Percentiles rank a stretch among this genome's conserved stretches.
phyloP scores from a whole-genome alignment of 1,140 invertebrate genomes.

The Ceratosolen fusciceps region DNA sequence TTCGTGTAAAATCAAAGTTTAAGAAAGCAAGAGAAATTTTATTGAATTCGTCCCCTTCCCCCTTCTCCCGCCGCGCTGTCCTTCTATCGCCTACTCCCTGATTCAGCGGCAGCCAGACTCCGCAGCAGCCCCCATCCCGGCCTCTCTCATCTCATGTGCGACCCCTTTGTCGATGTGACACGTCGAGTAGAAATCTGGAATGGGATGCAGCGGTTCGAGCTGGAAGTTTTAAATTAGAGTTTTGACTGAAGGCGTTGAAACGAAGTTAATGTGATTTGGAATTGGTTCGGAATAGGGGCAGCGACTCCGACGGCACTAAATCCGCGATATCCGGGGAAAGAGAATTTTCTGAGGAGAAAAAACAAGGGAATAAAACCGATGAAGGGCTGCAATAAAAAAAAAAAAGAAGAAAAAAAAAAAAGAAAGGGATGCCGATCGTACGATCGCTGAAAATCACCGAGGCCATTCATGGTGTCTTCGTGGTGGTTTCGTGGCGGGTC shows the following conservation, averaged over 20 bases:
- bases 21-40: slow-evolving; percentile 30
- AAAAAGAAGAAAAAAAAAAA: no score
- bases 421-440: background rate
- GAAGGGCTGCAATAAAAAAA: slow-evolving; percentile 11
- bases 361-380: slow-evolving; percentile 18
- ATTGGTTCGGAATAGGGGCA: slow-evolving; percentile 51
- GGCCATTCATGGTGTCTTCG: no score
- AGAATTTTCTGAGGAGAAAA: slow-evolving; percentile 43
- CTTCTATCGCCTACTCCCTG: no score
- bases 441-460: slow-evolving; percentile 18
- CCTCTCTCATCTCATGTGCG: background rate
- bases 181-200: slow-evolving; percentile 28
- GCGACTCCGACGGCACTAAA: background rate
- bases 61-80: background rate
- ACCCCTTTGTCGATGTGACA: slow-evolving; percentile 17
- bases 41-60: slow-evolving; percentile 38
- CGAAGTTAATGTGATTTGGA: slow-evolving; percentile 67
- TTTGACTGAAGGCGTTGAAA: slow-evolving; percentile 67
- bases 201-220: slow-evolving; percentile 21
- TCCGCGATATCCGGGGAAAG: slow-evolving; percentile 43
- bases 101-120: no score
- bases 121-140: background rate
- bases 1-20: slow-evolving; percentile 8
- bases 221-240: slow-evolving; percentile 68
- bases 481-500: background rate